Evolutionary conservation across 2,888 invertebrate species (phyloP).

Genomic region (Cactoblastis cactorum): DNA sequence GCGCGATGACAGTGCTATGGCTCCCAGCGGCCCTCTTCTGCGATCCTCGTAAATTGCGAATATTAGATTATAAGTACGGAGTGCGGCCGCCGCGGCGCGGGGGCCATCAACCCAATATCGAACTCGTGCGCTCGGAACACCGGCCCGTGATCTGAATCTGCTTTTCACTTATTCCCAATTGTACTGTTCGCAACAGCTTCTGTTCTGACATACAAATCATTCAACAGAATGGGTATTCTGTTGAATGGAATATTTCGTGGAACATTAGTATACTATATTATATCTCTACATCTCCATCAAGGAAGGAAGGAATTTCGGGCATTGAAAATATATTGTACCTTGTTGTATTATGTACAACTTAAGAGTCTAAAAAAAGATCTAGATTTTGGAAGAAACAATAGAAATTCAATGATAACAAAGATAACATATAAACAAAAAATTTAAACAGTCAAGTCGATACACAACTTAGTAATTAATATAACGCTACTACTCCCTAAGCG

Average conservation of each 20-base stretch:
- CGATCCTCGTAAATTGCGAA: slow-evolving; percentile 78
- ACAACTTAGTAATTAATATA: background rate
- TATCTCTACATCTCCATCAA: no score
- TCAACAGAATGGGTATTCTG: background rate
- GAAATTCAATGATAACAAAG: background rate
- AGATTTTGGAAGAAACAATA: background rate
- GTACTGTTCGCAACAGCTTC: slow-evolving; percentile 36
- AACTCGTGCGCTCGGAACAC: slow-evolving; percentile 61
- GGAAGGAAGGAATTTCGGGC: no score
- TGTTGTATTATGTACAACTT: no score
- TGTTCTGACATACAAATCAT: slow-evolving; percentile 13
- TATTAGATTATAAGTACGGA: slow-evolving; percentile 78
- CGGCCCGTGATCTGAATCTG: slow-evolving; percentile 69
- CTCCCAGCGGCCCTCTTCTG: slow-evolving; percentile 64
- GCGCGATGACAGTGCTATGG: slow-evolving; percentile 71
- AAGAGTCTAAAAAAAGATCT: no score
- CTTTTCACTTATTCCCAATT: slow-evolving; percentile 49
- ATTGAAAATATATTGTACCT: background rate
- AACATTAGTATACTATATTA: no score
- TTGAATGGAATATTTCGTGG: background rate
- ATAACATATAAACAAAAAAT: background rate
- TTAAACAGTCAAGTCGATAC: background rate
- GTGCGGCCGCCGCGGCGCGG: slow-evolving; percentile 56
- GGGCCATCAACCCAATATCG: slow-evolving; percentile 70
- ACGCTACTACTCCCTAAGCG: background rate